phyloP scores from a whole-genome alignment of 2,888 invertebrate species.

The Cheiracanthium punctorium region DNA sequence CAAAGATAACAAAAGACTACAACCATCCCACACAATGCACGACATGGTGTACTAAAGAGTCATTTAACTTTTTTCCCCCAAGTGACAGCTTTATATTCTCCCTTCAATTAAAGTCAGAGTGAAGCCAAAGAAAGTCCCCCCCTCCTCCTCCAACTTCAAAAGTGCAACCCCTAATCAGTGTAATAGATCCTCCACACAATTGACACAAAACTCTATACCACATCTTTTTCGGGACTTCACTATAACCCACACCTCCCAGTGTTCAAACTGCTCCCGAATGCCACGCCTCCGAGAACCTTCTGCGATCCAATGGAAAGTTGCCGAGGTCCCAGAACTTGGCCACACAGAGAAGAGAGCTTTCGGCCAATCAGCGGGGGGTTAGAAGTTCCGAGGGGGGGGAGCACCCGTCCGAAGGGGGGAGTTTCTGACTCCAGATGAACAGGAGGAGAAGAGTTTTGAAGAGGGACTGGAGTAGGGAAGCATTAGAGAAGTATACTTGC shows the following conservation, averaged over 20 bases:
- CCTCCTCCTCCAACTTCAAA: background rate
- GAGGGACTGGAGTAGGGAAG: conserved; percentile 17
- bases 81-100: conserved; percentile 6
- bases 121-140: background rate
- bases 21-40: background rate
- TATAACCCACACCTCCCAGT: conserved; percentile 34
- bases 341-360: conserved; percentile 20
- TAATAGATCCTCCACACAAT: conserved; percentile 42
- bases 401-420: background rate
- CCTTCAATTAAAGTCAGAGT: background rate
- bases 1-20: too few relatives aligned
- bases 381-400: conserved; percentile 19
- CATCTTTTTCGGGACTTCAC: conserved; percentile 36
- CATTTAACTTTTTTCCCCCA: background rate
- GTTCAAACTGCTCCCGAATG: conserved; percentile 5
- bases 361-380: conserved; percentile 9
- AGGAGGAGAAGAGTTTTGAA: conserved; percentile 25
- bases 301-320: conserved; percentile 22
- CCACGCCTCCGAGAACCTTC: background rate
- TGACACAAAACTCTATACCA: conserved; percentile 36
- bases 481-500: background rate
- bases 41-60: background rate
- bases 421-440: conserved; percentile 31
- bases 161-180: conserved; percentile 38
- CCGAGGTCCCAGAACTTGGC: conserved; percentile 12